phyloP scores from a whole-genome alignment of 2,797 vertebrate species.

The Leptoclinus maculatus region DNA sequence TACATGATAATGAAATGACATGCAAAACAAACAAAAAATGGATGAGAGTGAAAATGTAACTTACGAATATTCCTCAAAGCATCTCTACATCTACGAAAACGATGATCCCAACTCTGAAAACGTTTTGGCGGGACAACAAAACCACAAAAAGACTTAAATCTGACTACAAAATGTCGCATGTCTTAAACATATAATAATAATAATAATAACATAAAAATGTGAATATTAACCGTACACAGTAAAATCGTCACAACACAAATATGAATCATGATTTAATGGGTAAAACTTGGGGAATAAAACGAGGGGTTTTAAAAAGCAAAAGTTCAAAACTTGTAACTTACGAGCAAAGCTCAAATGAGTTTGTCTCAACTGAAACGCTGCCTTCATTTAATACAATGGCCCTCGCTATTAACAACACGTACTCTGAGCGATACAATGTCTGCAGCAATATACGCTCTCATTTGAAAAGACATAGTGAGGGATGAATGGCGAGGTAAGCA shows the following conservation, averaged over 20 bases:
- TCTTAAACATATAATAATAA: constrained; percentile 1
- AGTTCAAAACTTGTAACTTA: not conserved
- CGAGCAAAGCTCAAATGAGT: not conserved
- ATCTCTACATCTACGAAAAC: constrained; percentile 89
- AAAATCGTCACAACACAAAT: not conserved
- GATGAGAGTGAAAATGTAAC: constrained; percentile 76
- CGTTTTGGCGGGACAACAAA: constrained; percentile 59
- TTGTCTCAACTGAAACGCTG: not conserved
- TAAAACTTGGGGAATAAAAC: constrained; percentile 9
- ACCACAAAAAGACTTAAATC: constrained; percentile 56
- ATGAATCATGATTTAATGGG: not conserved
- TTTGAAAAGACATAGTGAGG: not conserved
- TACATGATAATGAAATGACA: constrained; percentile 34
- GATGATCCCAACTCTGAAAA: constrained; percentile 88
- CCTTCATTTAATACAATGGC: not conserved
- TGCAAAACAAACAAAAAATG: constrained; percentile 34
- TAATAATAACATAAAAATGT: not conserved
- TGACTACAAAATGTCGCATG: constrained; percentile 24
- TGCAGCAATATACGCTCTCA: not conserved
- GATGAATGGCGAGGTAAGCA: constrained; percentile 2
- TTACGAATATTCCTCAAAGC: constrained; percentile 86
- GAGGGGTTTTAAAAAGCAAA: not conserved
- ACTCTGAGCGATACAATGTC: not conserved
- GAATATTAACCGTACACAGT: constrained; percentile 2
- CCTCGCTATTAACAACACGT: not conserved